Base-by-base conservation (phyloP, 2,113 vertebrate genomes). In the Chinchilla lanigera region DNA sequence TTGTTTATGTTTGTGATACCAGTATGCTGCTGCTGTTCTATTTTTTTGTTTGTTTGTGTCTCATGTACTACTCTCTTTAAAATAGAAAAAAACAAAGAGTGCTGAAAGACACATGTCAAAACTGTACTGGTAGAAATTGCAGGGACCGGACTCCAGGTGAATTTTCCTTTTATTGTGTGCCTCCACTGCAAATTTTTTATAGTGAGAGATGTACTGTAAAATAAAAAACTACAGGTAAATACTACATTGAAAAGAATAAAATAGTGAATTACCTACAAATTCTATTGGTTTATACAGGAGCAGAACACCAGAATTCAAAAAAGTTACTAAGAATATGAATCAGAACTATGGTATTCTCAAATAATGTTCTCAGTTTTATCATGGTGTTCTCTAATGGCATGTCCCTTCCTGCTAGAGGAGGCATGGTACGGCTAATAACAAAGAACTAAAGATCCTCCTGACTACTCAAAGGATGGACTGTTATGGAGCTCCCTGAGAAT, bases 141-240 rank as follows among this genome's bases (percentile, higher is more conserved):
- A 67, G 1, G 13, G 14, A 60, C n/a, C 86, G 26, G 6, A 77
- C 12, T 82, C 83, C 11, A 28, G 13, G 26, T 92, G 33, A 89
- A 54, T 47, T 86, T 88, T 92, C n/a, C 60, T 65, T n/a, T 85
- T 56, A 65, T 90, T 63, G 8, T 63, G 95, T 60, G 61, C 54
- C 16, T 87, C 38, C 44, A 16, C 26, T 73, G 7, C 12, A 63
- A 67, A 69, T 50, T 93, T 94, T 65, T 82, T 63, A 67, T 35
- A 96, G 9, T 84, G 50, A 61, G 6, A 63, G 56, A 58, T 54
- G 28, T 52, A 85, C 38, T 73, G 9, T 22, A 30, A 93, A 95
- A 52, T 80, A 22, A 80, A 89, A 93, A 75, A n/a, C 2, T 12
- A 44, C 7, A 47, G 50, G 54, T 65, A 69, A 81, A 67, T 80